Conservation (phyloP, 2,113 vertebrate species). For the Paramisgurnus dabryanus region DNA sequence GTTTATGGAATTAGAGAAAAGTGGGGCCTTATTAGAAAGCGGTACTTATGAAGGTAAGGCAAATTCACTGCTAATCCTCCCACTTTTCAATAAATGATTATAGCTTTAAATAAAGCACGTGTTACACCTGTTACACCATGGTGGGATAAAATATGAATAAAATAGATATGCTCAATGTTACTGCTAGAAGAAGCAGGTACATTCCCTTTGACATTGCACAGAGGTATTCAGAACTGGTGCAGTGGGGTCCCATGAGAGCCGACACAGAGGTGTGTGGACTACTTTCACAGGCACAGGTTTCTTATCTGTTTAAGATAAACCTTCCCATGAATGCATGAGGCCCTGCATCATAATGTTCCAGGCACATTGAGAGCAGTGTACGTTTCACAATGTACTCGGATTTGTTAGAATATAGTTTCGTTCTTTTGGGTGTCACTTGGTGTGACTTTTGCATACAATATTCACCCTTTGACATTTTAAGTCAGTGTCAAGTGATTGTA, state of each 20-base stretch:
- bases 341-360: slow-evolving; percentile 4
- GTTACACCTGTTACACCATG: not conserved
- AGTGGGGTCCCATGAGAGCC: slow-evolving; percentile 31
- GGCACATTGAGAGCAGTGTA: slow-evolving; percentile 29
- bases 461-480: not conserved
- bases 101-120: not conserved
- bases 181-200: not conserved
- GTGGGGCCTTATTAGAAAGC: slow-evolving; percentile 96
- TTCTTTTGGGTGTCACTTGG: slow-evolving; percentile 31
- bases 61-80: not conserved
- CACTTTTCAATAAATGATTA: not conserved
- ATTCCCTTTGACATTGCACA: slow-evolving; percentile 39
- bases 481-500: not conserved
- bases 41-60: slow-evolving; percentile 98
- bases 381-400: slow-evolving; percentile 3
- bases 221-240: slow-evolving; percentile 27
- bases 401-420: slow-evolving; percentile 22
- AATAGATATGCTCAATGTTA: not conserved
- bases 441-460: not conserved
- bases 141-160: not conserved
- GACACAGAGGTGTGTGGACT: slow-evolving; percentile 39
- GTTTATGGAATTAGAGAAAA: slow-evolving; percentile 99
- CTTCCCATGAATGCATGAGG: slow-evolving; percentile 18
- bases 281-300: slow-evolving; percentile 41
- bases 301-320: slow-evolving; percentile 20